Conservation (phyloP, 2,797 vertebrate species). For the Alfaro cultratus region DNA sequence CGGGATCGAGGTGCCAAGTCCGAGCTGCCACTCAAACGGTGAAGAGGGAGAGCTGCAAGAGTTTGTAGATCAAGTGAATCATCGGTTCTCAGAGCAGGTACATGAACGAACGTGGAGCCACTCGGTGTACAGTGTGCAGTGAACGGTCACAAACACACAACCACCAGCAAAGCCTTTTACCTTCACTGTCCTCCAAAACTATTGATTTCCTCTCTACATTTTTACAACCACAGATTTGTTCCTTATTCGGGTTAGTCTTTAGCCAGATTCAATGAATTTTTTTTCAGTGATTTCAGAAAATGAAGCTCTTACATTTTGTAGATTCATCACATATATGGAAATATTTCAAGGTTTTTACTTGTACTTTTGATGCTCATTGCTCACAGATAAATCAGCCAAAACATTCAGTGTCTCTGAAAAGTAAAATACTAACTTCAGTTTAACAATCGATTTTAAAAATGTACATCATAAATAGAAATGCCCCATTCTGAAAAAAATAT, state of each 20-base stretch:
- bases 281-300: neutral
- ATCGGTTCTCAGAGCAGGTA: constrained; percentile 79
- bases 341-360: neutral
- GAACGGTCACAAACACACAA: neutral
- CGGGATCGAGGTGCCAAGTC: constrained; percentile 86
- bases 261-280: neutral
- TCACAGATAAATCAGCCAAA: neutral
- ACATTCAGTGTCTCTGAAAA: too few species aligned
- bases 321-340: neutral
- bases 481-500: neutral
- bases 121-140: too few species aligned
- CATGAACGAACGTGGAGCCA: constrained; percentile 11
- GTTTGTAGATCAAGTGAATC: constrained; percentile 81
- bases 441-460: too few species aligned
- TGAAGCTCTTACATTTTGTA: neutral
- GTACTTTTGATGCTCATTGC: neutral
- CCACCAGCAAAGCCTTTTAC: neutral
- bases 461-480: neutral
- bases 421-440: too few species aligned
- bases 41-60: constrained; percentile 85
- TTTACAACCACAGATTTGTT: neutral
- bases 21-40: constrained; percentile 85
- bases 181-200: neutral
- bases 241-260: neutral
- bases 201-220: neutral